Base-by-base conservation (phyloP, 2,888 invertebrate species). In the Desoria tigrina region DNA sequence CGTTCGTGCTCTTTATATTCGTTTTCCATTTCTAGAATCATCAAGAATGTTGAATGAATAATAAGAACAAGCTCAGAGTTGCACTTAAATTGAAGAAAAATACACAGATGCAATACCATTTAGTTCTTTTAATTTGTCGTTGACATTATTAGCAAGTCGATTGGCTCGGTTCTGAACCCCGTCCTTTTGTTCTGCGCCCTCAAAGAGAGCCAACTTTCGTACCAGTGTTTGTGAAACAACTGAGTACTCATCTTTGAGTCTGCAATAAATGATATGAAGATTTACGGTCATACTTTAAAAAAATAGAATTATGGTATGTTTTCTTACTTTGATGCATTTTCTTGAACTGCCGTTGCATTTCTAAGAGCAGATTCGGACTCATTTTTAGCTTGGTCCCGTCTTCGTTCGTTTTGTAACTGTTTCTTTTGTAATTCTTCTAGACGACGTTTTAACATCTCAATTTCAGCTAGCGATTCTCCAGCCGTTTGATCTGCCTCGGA, bases 341-440 rank as follows among this genome's bases (percentile, higher is more conserved):
- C 85, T 67, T 86, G 85, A 0, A 91, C 89, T 37, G 83, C 84
- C 65, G 86, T 86, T 0, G 92, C 89, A 59, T 89, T 86, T 55
- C 85, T 84, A 1, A 87, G 85, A 2, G 94, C 90, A 70, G 86
- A 86, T 59, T 85, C 84, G 0, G 90, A 88, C 79, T 90, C 89
- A 71, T 87, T 85, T 78, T 88, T 87, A 1, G 94, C 92, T 78
- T 90, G 88, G 74, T 88, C 86, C 7, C 94, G 89, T 63, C 89
- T 89, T 63, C 88, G 86, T 77, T 90, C 89, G 78, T 94, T 94
- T 79, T 88, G 89, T 2, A 89, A 84, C 69, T 90, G 90, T 77
- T 90, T 88, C 75, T 88, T 88, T 78, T 92, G 89, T 45, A 96
- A 83, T 61, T 87, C 86, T 66, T 87, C 88, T 21, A 95, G 82